These are phyloP conservation scores for Sylvicola fuscatus DNA, from an alignment of 2,888 invertebrate species.

Conservation along the genomic window DNA sequence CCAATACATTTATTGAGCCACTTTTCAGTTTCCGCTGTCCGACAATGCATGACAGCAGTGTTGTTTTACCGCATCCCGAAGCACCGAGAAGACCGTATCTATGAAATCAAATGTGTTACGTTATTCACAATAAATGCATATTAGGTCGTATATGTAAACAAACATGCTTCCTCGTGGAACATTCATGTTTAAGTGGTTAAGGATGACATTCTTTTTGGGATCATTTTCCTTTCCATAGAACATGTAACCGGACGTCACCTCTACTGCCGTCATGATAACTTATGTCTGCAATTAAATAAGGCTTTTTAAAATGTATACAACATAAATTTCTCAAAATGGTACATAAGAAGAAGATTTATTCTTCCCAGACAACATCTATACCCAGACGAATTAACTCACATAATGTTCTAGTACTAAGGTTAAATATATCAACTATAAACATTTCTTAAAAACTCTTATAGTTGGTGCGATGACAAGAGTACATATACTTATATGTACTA, in stretches of 20 bases:
- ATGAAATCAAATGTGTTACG: background rate
- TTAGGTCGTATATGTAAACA: slow-evolving; percentile 19
- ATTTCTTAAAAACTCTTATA: no score
- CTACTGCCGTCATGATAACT: slow-evolving; percentile 32
- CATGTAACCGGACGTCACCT: slow-evolving; percentile 46
- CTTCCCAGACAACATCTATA: no score
- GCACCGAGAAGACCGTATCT: slow-evolving; percentile 77
- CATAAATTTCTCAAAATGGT: no score
- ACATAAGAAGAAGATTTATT: no score
- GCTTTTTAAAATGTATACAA: no score
- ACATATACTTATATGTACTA: no score
- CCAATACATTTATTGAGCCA: slow-evolving; percentile 56
- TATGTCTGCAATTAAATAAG: background rate
- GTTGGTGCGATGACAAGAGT: no score
- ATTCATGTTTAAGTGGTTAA: slow-evolving; percentile 49
- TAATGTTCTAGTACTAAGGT: no score
- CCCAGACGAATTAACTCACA: no score
- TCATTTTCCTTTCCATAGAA: slow-evolving; percentile 36
- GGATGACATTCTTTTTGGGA: slow-evolving; percentile 32
- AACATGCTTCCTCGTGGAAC: slow-evolving; percentile 59
- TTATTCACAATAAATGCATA: background rate
- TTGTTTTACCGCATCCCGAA: slow-evolving; percentile 82
- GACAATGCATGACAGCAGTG: slow-evolving; percentile 64
- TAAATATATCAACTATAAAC: no score
- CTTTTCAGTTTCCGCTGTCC: slow-evolving; percentile 51